Percentiles rank a stretch among this genome's conserved stretches.
Evolutionary conservation across 2,113 vertebrate species (phyloP).

Genomic region (Meriones unguiculatus): DNA sequence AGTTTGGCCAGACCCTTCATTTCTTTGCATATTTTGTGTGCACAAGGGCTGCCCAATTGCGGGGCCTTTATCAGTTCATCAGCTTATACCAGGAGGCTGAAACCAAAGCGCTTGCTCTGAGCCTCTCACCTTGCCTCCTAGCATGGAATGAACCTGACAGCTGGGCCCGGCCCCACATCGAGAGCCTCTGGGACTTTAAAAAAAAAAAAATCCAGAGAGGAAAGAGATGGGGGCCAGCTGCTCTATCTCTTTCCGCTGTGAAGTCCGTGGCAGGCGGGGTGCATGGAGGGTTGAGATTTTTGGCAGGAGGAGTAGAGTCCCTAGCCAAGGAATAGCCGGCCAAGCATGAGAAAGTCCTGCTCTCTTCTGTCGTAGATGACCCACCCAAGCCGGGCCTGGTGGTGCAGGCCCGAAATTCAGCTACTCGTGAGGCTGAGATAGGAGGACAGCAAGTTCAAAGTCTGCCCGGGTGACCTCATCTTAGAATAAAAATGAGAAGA

Average conservation of each 20-base stretch:
- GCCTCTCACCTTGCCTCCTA: background rate
- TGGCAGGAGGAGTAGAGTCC: constrained; percentile 47
- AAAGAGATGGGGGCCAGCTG: background rate
- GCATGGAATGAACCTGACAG: constrained; percentile 35
- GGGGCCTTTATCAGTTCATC: background rate
- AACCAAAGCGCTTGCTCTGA: background rate
- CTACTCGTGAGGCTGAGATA: background rate
- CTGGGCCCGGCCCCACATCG: background rate
- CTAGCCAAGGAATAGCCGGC: constrained; percentile 20
- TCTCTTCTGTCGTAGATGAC: constrained; percentile 2
- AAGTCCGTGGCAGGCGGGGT: background rate
- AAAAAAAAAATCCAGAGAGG: background rate
- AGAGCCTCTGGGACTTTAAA: background rate
- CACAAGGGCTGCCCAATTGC: background rate
- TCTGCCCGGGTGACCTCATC: background rate
- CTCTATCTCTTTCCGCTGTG: background rate
- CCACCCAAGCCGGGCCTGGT: background rate
- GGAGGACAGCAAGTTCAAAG: background rate
- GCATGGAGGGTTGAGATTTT: constrained; percentile 13
- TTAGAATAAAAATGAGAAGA: background rate
- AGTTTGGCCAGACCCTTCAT: constrained; percentile 29
- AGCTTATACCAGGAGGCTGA: background rate
- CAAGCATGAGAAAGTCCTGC: background rate
- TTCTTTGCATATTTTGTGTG: constrained; percentile 21
- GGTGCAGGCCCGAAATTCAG: background rate